Base-by-base conservation (phyloP, 2,797 vertebrate genomes). In the Takifugu ocellatus region DNA sequence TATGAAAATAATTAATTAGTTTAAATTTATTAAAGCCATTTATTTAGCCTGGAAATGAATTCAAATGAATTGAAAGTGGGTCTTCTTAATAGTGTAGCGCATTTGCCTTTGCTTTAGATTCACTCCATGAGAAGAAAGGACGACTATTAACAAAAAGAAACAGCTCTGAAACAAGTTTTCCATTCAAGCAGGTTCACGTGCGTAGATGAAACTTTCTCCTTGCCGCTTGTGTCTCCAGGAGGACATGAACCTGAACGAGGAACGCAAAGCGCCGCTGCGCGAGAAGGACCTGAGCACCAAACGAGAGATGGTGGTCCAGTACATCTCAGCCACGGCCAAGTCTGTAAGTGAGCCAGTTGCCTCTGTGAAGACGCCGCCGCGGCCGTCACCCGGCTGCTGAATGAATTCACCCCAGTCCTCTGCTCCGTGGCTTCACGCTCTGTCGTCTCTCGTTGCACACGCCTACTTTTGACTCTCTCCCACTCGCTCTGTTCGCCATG, bases 191-290 rank as follows among this genome's bases (percentile, higher is more conserved):
- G 45, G 5, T 15, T 65, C 11, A 68, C 15, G 39, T 7, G 7
- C 8, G 42, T 59, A 15, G 29, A 5, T 15, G 25, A 7, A 49
- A 9, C 8, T 52, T 44, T 54, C 15, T 42, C 17, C 6, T 61
- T 12, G 0, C 24, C 66, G 12, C 56, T 27, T 65, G 7, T 66
- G 9, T 77, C 25, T 84, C 36, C 77, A 99, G 97, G 97, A 99
- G 87, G 97, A 99, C 88, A 98, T 99, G 96, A 99, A 99, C 88
- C 89, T 99, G 68, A 99, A 96, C 6, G 97, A 99, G 82, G 97
- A 99, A 15, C 94, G 94, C 3, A 99, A 99, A 85, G 94, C 95
- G 49, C 97, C 97, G 10, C 82, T 99, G 17, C 90, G 97, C 56
- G 92, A 93, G 67, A 99, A 99, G 73, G 97, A 99, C 82, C 82